Conservation (phyloP, 2,888 invertebrate genomes). For the Bellardia pandia region DNA sequence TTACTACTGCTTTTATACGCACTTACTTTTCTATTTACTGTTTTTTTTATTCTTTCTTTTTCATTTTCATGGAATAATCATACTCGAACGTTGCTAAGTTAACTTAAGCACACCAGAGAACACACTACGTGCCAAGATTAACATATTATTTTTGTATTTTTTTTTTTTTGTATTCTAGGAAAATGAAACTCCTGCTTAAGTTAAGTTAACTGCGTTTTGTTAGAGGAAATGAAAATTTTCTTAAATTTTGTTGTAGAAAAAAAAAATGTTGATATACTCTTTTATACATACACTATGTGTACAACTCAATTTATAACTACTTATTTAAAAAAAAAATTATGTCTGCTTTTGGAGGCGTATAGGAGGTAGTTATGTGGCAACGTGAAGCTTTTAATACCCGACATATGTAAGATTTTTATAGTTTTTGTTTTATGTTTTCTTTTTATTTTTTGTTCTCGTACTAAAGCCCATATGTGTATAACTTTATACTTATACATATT, state of each 20-base stretch:
- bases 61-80: constrained; percentile 31
- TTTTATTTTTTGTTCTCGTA: not conserved
- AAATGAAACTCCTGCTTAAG: constrained; percentile 21
- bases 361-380: too few species aligned
- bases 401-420: constrained; percentile 21
- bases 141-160: constrained; percentile 22
- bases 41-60: not conserved
- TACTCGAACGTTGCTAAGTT: constrained; percentile 57
- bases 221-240: not conserved
- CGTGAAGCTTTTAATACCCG: not conserved
- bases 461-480: not conserved
- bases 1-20: constrained; percentile 45
- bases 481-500: too few species aligned
- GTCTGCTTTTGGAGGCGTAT: not conserved
- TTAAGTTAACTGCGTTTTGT: constrained; percentile 23
- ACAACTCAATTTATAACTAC: not conserved
- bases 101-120: constrained; percentile 50
- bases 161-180: not conserved
- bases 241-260: not conserved
- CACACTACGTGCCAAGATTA: constrained; percentile 55
- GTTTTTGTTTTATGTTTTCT: constrained; percentile 6
- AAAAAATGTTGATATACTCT: constrained; percentile 27
- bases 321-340: too few species aligned
- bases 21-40: constrained; percentile 38
- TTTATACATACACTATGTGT: not conserved